Percentiles rank a stretch among this genome's conserved stretches.
Conservation (phyloP, 1,140 invertebrate species). For the Papilio dardanus region DNA sequence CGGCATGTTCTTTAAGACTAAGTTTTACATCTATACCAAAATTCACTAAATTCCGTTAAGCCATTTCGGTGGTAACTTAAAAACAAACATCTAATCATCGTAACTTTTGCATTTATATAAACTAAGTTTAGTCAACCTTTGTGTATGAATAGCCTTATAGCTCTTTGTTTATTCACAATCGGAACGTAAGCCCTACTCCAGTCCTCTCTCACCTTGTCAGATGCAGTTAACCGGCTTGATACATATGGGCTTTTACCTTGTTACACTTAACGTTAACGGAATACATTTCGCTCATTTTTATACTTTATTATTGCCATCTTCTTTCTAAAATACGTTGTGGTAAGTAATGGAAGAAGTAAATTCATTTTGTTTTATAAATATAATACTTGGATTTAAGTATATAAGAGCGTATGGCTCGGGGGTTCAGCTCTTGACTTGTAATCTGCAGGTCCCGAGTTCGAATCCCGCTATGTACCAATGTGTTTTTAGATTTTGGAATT, state of each 20-base stretch:
- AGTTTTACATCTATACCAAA: too few relatives aligned
- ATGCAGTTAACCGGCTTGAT: slow-evolving; percentile 44
- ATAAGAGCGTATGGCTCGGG: neutral
- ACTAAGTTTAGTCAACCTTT: too few relatives aligned
- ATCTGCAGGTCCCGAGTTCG: too few relatives aligned
- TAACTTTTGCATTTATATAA: too few relatives aligned
- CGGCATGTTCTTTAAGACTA: too few relatives aligned
- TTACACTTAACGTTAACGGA: slow-evolving; percentile 39
- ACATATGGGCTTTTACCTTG: slow-evolving; percentile 45
- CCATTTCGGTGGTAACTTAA: too few relatives aligned
- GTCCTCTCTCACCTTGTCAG: slow-evolving; percentile 37
- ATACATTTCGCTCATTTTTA: neutral
- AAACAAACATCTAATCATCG: too few relatives aligned
- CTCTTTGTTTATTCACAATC: slow-evolving; percentile 31
- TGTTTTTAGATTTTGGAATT: too few relatives aligned
- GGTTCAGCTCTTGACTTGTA: too few relatives aligned
- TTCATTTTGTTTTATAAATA: neutral
- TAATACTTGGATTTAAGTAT: neutral
- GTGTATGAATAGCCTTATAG: too few relatives aligned
- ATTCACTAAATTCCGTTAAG: too few relatives aligned
- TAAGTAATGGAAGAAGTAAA: neutral
- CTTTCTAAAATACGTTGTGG: neutral
- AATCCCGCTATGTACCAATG: too few relatives aligned
- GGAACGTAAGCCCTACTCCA: slow-evolving; percentile 5
- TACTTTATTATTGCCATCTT: slow-evolving; percentile 11